A percentile compares a stretch with the other conserved stretches of the same genome.
phyloP scores from a whole-genome alignment of 1,140 invertebrate species.

The Drosophila miranda region DNA sequence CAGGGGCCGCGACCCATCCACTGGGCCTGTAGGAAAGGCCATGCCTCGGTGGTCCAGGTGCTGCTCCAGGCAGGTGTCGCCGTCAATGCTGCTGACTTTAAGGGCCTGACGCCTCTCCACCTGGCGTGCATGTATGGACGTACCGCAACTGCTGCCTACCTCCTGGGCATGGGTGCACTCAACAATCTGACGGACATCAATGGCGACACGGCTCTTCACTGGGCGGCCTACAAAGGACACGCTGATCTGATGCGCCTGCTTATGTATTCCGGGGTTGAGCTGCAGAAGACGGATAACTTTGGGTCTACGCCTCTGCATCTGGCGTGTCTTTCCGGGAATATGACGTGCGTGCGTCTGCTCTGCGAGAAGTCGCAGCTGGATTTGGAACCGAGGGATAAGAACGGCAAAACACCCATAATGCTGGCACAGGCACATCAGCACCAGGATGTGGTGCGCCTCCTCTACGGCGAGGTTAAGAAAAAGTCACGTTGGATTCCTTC shows the following conservation, averaged over 20 bases:
- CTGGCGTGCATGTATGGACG: conserved; percentile 96
- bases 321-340: conserved; percentile 94
- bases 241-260: conserved; percentile 92
- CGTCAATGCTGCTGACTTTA: conserved; percentile 94
- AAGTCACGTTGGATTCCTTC: conserved; percentile 92
- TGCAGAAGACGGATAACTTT: conserved; percentile 95
- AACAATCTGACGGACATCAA: conserved; percentile 94
- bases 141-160: conserved; percentile 93
- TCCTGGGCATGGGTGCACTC: conserved; percentile 93
- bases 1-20: conserved; percentile 95
- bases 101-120: conserved; percentile 94
- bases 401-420: conserved; percentile 94
- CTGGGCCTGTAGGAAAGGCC: conserved; percentile 94
- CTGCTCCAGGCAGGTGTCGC: conserved; percentile 92
- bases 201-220: conserved; percentile 95
- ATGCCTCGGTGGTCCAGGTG: conserved; percentile 91
- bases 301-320: conserved; percentile 96
- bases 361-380: conserved; percentile 92
- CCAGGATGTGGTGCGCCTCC: conserved; percentile 90
- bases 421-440: conserved; percentile 93
- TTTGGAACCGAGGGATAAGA: conserved; percentile 93
- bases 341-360: conserved; percentile 90
- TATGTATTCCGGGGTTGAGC: conserved; percentile 87
- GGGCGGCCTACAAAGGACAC: conserved; percentile 96
- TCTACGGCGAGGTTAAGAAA: conserved; percentile 91